Base-by-base conservation (phyloP, 2,797 vertebrate species). In the Muscicapa comitata region DNA sequence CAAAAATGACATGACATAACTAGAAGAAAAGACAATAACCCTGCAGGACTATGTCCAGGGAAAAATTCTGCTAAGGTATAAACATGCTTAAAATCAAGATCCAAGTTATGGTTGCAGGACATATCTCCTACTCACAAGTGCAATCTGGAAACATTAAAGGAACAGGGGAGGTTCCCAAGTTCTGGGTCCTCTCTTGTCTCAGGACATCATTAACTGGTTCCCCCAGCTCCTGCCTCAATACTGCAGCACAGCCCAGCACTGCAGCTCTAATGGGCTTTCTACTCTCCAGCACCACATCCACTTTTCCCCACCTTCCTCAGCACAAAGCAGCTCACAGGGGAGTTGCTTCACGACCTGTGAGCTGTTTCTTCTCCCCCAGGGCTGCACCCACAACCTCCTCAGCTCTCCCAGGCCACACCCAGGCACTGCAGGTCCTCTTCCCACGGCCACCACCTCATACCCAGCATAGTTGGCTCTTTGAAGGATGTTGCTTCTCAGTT, bases 351-450 rank as follows among this genome's bases (percentile, higher is more conserved):
- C 5, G 0, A 1, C 4, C 0, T 0, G 2, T 33, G 82, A 94
- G 50, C 47, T 86, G 65, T n/a, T 86, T 72, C 79, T 92, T 80
- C 71, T 58, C 47, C 53, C 67, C 57, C 26, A 38, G 66, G 90
- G 62, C 72, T 77, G 84, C 45, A 57, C 38, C 67, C 71, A 92
- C 71, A 90, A 65, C 57, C 18, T 74, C 24, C 77, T 33, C 45
- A 51, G 45, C 19, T 75, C 79, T 92, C 73, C 74, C 79, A 82
- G 62, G 63, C 47, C 54, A 31, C 88, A 73, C 79, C 93, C 86
- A 53, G 51, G 24, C 38, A 33, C 54, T 1, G 0, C 47, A 26
- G 7, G 13, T 40, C 26, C 33, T 84, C 20, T 51, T 84, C 77
- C 80, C 86, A 92, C 63, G 79, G 81, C 51, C 51, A 53, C 31